Base-by-base conservation (phyloP, 92 coral and sea anemone genomes). In the Phenganax marumi region DNA sequence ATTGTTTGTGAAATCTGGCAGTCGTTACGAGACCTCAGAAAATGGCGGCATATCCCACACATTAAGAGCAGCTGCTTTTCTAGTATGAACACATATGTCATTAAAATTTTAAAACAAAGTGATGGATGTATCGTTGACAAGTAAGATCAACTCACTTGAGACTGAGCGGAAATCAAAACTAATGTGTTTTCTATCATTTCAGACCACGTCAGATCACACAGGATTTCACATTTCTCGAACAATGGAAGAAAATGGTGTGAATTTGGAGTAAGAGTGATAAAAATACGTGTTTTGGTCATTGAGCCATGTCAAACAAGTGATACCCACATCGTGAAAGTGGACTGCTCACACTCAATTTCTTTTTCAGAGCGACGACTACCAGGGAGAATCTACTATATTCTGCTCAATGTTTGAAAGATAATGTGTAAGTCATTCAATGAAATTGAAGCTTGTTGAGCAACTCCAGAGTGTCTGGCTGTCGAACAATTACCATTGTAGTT, bases 151-250 rank as follows among this genome's bases (percentile, higher is more conserved):
- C 52, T 2, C 16, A 10, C 77, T 12, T 51, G 12, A 10, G 12
- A 19, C 11, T 71, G 10, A 39, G 55, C 8, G 16, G n/a, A 12
- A 3, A 51, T 50, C 8, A 74, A 74, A 23, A 25, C 13, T 11
- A 57, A 14, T 50, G n/a, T 56, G 9, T 83, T 8, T 18, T 78
- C 53, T 60, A 3, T 46, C 5, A 49, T 52, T 26, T 50, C 25
- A 96, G 99, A 93, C 97, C 61, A 96, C 97, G 68, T 89, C 87
- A 18, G 90, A 96, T 65, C 88, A 90, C 49, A 88, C 97, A 83
- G 97, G 96, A 24, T 92, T 96, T 70, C 87, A 89, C 74, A 92
- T 96, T 82, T 90, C 99, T 25, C 82, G 99, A 86, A 92, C 91
- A 71, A 76, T 91, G 65, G 97, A 96, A 84, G 96, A 92, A 75